Base-by-base conservation (phyloP, 2,113 vertebrate species). In the Myxocyprinus asiaticus region DNA sequence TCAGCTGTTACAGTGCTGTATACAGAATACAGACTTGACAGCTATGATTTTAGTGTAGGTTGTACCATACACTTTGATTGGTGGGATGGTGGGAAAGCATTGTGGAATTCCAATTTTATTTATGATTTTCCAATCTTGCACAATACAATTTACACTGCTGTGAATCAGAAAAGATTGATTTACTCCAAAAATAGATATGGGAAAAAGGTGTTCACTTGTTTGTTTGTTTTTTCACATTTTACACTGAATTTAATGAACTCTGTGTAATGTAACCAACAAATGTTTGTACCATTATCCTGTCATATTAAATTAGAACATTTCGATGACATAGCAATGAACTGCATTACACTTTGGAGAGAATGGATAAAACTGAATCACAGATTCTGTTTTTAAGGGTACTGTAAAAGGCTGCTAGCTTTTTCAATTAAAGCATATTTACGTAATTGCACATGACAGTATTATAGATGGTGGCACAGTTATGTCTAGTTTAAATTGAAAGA, bases 371-470 rank as follows among this genome's bases (percentile, higher is more conserved):
- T 7, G 6, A 14, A 65, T 65, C 22, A 63, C 22, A 65, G 42
- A 69, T 53, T 68, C 3, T 5, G 11, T 12, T 12, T 66, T 51
- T 12, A 12, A 42, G 42, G 5, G 48, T 14, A 33, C 50, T 42
- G 11, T 53, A 14, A 14, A 69, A 42, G 17, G 22, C 17, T 51
- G 17, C 22, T 69, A 14, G 11, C 67, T 3, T 42, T 72, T 72
- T 5, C 4, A 59, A 59, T 58, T 7, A 44, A 14, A 44, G 33
- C 44, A 11, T 45, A 9, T 44, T 72, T 59, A 7, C 55, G 7
- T 47, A 4, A 72, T 45, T 59, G 58, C n/a, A 72, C 55, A 72
- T 15, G 68, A 15, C 43, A 72, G 17, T 17, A 72, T 59, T 42
- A 61, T 47, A 33, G 22, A 33, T 33, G 22, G 3, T 33, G 22